These are phyloP conservation scores for Centropyge bicolor DNA, from an alignment of 2,797 vertebrate species.

Conservation along the genomic window DNA sequence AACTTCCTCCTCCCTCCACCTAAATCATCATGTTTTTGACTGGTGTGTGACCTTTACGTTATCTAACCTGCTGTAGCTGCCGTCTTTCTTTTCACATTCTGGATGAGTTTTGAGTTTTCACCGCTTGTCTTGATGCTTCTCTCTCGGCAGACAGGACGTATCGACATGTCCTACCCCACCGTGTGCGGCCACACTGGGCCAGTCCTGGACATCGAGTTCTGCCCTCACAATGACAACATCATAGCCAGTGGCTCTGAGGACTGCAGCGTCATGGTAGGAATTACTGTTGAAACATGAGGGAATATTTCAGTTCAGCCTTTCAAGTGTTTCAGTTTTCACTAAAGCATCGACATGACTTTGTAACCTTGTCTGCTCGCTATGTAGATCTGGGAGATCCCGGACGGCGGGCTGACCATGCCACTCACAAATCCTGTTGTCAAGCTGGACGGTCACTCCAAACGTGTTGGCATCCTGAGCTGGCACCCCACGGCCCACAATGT, in stretches of 20 bases:
- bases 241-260: slow-evolving; percentile 95
- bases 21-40: slow-evolving; percentile 5
- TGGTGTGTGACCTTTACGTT: background rate
- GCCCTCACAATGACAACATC: slow-evolving; percentile 94
- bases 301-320: background rate
- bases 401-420: slow-evolving; percentile 77
- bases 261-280: slow-evolving; percentile 90
- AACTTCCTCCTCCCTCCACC: slow-evolving; percentile 18
- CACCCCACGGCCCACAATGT: slow-evolving; percentile 95
- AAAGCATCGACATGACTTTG: background rate
- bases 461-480: slow-evolving; percentile 92
- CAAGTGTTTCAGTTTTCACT: background rate
- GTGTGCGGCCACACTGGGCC: slow-evolving; percentile 94
- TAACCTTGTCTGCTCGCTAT: background rate
- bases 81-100: background rate
- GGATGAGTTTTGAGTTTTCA: background rate
- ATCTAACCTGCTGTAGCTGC: background rate
- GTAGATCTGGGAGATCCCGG: slow-evolving; percentile 90
- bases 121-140: background rate
- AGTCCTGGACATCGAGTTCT: slow-evolving; percentile 93
- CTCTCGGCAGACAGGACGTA: slow-evolving; percentile 88
- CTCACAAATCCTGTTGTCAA: slow-evolving; percentile 90
- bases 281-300: background rate
- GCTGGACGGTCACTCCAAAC: slow-evolving; percentile 93
- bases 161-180: slow-evolving; percentile 91